These are phyloP conservation scores for Glareola pratincola DNA, from an alignment of 2,113 vertebrate species.

Conservation along the genomic window DNA sequence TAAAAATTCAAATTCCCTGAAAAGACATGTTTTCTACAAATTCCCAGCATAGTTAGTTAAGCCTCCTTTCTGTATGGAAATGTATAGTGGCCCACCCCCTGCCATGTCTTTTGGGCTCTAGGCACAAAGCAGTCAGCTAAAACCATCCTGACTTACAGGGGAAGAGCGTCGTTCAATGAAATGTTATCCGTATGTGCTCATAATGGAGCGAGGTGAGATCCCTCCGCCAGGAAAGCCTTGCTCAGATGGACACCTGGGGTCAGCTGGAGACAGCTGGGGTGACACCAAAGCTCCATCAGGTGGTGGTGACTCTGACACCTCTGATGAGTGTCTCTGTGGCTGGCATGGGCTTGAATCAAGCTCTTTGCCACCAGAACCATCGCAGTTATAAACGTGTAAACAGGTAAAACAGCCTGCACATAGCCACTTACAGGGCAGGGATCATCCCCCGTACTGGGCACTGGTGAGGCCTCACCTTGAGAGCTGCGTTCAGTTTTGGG, in stretches of 20 bases:
- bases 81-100: neutral
- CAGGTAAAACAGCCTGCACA: neutral
- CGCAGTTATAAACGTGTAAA: fast-evolving
- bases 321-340: neutral
- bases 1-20: neutral
- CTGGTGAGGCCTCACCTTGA: too few relatives aligned
- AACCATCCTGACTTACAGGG: neutral
- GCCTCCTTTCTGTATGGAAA: neutral
- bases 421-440: too few relatives aligned
- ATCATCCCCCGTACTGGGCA: too few relatives aligned
- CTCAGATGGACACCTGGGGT: neutral
- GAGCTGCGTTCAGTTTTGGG: too few relatives aligned
- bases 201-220: neutral
- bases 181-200: neutral
- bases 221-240: neutral
- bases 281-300: neutral
- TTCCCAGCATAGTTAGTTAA: neutral
- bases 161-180: neutral
- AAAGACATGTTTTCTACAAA: neutral
- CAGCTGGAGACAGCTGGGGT: neutral
- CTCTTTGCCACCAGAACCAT: neutral
- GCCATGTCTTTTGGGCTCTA: neutral
- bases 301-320: neutral
- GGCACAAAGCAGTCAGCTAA: neutral
- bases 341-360: fast-evolving